These are phyloP conservation scores for Bolinopsis microptera DNA, from an alignment of 37 sponge, comb jelly and placozoan species.

Conservation along the genomic window DNA sequence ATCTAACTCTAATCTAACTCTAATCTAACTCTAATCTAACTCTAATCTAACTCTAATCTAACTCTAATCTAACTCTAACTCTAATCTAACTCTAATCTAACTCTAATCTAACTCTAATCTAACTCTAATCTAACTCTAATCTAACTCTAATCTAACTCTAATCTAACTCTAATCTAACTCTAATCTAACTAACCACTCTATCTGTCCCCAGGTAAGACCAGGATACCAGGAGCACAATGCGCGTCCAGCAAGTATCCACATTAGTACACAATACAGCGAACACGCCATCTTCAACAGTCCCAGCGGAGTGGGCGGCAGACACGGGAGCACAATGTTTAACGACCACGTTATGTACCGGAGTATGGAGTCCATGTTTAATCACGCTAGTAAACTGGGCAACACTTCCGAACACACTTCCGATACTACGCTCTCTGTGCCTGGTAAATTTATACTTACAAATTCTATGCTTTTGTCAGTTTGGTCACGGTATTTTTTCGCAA, in stretches of 20 bases:
- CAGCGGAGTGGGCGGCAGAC: background rate
- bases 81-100: too few relatives aligned
- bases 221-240: slow-evolving; percentile 2
- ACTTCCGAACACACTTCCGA: slow-evolving; percentile 8
- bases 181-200: too few relatives aligned
- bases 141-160: too few relatives aligned
- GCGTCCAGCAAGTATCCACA: slow-evolving; percentile 43
- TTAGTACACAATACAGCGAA: slow-evolving; percentile 15
- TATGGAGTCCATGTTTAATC: slow-evolving; percentile 22
- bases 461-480: background rate
- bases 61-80: too few relatives aligned
- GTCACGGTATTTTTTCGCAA: too few relatives aligned
- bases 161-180: too few relatives aligned
- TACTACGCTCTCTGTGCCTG: slow-evolving; percentile 10
- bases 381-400: background rate
- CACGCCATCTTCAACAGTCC: background rate
- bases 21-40: too few relatives aligned
- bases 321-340: background rate
- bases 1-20: too few relatives aligned
- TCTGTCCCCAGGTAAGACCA: background rate
- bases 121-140: too few relatives aligned
- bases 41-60: too few relatives aligned
- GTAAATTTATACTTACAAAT: background rate
- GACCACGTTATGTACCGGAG: slow-evolving; percentile 30
- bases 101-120: too few relatives aligned